Percentiles rank a stretch among this genome's conserved stretches.
Conservation (phyloP, 2,797 vertebrate species). For the Sebastiscus albofasciatus region DNA sequence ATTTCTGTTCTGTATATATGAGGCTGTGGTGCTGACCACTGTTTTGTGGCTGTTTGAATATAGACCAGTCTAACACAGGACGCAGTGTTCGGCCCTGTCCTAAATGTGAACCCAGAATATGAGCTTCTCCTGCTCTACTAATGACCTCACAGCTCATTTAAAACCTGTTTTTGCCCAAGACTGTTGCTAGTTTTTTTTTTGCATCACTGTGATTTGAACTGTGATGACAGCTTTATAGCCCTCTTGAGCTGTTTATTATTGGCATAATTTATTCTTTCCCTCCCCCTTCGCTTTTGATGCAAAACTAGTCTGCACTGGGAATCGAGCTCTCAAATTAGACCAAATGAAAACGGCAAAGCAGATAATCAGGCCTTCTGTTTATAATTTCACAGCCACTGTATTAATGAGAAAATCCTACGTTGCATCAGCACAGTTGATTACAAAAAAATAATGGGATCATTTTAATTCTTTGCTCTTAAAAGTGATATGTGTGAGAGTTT, state of each 20-base stretch:
- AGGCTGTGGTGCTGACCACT: background rate
- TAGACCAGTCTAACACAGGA: background rate
- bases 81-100: background rate
- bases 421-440: conserved; percentile 14
- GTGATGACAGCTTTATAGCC: conserved; percentile 12
- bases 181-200: background rate
- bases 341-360: conserved; percentile 28
- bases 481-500: conserved; percentile 18
- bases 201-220: background rate
- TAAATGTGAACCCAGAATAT: background rate
- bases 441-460: conserved; percentile 14
- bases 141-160: background rate
- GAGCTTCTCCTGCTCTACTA: background rate
- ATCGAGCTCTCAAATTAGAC: conserved; percentile 43
- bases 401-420: conserved; percentile 34
- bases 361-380: conserved; percentile 49
- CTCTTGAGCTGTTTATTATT: conserved; percentile 35
- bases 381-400: conserved; percentile 52
- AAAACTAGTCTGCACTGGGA: conserved; percentile 39
- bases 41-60: conserved; percentile 15
- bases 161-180: background rate
- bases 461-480: conserved; percentile 38
- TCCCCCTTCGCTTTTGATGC: conserved; percentile 35
- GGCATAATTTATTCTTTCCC: conserved; percentile 37
- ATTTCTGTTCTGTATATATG: conserved; percentile 12